Conservation (phyloP, 2,888 invertebrate species). For the Clivina fossor region DNA sequence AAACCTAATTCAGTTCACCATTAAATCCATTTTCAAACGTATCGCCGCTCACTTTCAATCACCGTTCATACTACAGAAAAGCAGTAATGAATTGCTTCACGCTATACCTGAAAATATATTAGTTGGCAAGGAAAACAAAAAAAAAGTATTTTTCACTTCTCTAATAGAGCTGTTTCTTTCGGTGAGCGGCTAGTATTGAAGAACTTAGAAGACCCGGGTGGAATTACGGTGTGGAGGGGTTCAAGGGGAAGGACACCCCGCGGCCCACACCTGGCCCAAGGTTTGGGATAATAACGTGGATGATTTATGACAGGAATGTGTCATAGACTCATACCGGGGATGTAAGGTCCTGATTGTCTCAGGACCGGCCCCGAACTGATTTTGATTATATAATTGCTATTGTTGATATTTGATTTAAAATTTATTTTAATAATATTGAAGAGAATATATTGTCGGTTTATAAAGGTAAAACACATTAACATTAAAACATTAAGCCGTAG, state of each 20-base stretch:
- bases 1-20: constrained; percentile 21
- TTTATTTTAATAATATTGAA: too few relatives aligned
- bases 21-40: constrained; percentile 5
- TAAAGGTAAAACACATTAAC: too few relatives aligned
- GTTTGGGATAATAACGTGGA: constrained; percentile 48
- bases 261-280: constrained; percentile 47
- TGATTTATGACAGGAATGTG: constrained; percentile 50
- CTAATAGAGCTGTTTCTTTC: constrained; percentile 33
- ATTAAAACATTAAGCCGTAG: too few relatives aligned
- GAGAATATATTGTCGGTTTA: too few relatives aligned
- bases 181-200: too few relatives aligned
- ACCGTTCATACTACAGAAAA: too few relatives aligned
- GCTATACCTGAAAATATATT: constrained; percentile 34
- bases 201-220: too few relatives aligned
- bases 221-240: constrained; percentile 22
- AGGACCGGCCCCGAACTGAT: constrained; percentile 2
- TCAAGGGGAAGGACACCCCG: constrained; percentile 38
- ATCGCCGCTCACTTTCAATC: too few relatives aligned
- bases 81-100: constrained; percentile 33
- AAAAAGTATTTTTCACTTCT: constrained; percentile 33
- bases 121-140: constrained; percentile 20
- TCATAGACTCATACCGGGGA: constrained; percentile 49
- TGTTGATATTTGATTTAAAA: too few relatives aligned
- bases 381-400: not conserved
- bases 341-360: constrained; percentile 14